These are phyloP conservation scores for Adrianichthys oophorus DNA, from an alignment of 2,797 vertebrate species.

Conservation along the genomic window DNA sequence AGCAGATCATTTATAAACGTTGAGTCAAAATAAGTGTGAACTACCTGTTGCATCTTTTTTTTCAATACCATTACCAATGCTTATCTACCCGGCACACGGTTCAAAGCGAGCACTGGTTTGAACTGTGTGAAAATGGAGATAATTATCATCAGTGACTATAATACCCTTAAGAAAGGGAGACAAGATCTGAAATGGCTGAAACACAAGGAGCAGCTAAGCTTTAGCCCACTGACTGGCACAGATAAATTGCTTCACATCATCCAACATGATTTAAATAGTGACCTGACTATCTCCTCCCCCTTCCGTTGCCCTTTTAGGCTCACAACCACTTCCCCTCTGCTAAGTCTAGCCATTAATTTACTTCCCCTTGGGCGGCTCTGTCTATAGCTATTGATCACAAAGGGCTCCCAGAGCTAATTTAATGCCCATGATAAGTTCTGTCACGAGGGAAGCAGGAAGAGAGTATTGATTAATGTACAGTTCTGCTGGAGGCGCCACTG, in stretches of 20 bases:
- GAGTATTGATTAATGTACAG: slow-evolving; percentile 64
- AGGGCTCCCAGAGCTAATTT: slow-evolving; percentile 75
- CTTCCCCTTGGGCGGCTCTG: slow-evolving; percentile 55
- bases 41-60: too few species aligned
- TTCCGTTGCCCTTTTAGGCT: slow-evolving; percentile 19
- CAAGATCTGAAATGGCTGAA: slow-evolving; percentile 17
- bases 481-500: slow-evolving; percentile 35
- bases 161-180: slow-evolving; percentile 6
- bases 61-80: too few species aligned
- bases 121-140: too few species aligned
- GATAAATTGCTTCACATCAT: slow-evolving; percentile 29
- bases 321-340: slow-evolving; percentile 31
- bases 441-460: slow-evolving; percentile 62
- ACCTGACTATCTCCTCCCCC: slow-evolving; percentile 24
- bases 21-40: too few species aligned
- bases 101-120: too few species aligned
- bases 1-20: too few species aligned
- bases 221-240: slow-evolving; percentile 31
- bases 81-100: too few species aligned
- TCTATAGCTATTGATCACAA: slow-evolving; percentile 81
- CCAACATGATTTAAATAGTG: slow-evolving; percentile 39
- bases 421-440: slow-evolving; percentile 66
- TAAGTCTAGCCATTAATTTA: slow-evolving; percentile 59
- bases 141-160: too few species aligned
- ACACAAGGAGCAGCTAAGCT: slow-evolving; percentile 10